Conservation (phyloP, 2,888 invertebrate species). For the Tachina lurida region DNA sequence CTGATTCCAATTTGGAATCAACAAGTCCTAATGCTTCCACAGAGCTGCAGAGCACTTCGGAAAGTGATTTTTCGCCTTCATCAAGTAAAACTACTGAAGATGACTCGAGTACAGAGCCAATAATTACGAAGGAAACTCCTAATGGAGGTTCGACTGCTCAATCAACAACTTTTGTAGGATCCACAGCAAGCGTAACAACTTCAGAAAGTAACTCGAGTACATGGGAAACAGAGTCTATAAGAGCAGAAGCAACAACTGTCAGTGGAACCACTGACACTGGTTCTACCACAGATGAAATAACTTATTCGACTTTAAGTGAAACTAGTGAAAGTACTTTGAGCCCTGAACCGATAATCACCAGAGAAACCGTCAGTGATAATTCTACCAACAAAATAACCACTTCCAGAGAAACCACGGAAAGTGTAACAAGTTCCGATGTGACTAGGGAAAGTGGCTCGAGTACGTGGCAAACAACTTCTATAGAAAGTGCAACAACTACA, state of each 20-base stretch:
- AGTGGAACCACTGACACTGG: not conserved
- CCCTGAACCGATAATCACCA: not conserved
- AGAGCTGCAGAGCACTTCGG: not conserved
- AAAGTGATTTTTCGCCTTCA: not conserved
- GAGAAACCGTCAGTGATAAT: too few relatives aligned
- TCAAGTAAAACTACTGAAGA: not conserved
- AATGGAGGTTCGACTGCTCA: too few relatives aligned
- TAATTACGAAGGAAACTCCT: not conserved
- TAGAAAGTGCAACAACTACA: not conserved
- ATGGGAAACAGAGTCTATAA: too few relatives aligned
- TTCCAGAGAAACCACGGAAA: not conserved
- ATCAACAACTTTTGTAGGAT: not conserved
- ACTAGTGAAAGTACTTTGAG: constrained; percentile 1
- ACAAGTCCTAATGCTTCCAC: not conserved
- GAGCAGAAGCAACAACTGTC: not conserved
- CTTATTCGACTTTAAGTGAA: not conserved
- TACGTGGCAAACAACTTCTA: not conserved
- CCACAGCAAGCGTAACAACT: not conserved
- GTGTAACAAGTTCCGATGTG: not conserved
- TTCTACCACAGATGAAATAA: not conserved
- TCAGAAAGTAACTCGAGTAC: not conserved
- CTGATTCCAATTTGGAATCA: not conserved
- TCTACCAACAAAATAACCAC: not conserved
- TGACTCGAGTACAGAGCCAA: not conserved
- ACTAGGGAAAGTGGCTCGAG: not conserved